These are phyloP conservation scores for Pseudochirops cupreus DNA, from an alignment of 2,797 vertebrate species.

Conservation along the genomic window DNA sequence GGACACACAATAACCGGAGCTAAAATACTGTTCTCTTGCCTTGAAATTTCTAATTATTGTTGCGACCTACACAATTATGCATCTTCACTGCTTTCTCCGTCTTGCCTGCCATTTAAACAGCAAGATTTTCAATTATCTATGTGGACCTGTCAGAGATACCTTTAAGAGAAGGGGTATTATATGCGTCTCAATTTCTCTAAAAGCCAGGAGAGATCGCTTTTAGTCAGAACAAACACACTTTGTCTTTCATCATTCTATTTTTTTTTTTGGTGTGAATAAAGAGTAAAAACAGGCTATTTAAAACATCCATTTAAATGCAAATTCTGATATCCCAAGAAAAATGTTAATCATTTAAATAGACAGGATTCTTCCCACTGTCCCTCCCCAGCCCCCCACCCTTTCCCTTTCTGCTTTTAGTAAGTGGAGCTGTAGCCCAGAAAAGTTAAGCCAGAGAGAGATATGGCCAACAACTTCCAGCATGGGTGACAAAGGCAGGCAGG, in stretches of 20 bases:
- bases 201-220: conserved; percentile 88
- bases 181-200: conserved; percentile 88
- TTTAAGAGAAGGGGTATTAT: conserved; percentile 88
- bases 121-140: conserved; percentile 88
- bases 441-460: conserved; percentile 29
- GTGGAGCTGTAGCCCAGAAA: conserved; percentile 3
- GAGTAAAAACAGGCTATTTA: conserved; percentile 88
- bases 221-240: conserved; percentile 87
- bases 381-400: conserved; percentile 59
- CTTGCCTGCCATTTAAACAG: conserved; percentile 83
- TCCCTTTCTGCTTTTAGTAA: conserved; percentile 67
- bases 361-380: conserved; percentile 77
- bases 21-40: conserved; percentile 84
- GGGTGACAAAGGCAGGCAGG: neutral
- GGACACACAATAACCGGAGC: conserved; percentile 86
- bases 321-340: conserved; percentile 85
- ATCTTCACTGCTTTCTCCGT: conserved; percentile 78
- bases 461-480: neutral
- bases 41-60: conserved; percentile 87
- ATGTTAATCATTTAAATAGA: conserved; percentile 85
- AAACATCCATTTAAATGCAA: conserved; percentile 91
- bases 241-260: conserved; percentile 88
- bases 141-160: conserved; percentile 87
- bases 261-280: conserved; percentile 81
- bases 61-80: conserved; percentile 79